Base-by-base conservation (phyloP, 2,797 vertebrate species). In the Leuciscus waleckii region DNA sequence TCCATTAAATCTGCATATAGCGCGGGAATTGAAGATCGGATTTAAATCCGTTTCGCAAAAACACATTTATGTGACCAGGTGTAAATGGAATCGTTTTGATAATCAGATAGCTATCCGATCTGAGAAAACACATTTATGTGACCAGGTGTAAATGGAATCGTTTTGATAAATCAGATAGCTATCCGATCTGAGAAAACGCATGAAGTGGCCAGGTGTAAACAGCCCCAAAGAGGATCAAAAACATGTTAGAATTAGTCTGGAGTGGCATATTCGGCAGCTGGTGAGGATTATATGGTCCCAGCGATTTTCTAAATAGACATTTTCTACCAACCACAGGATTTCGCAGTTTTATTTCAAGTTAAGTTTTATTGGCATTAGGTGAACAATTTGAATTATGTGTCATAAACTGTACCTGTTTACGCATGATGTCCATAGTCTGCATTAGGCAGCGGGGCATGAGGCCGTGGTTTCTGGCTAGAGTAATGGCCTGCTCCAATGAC, bases 341-440 rank as follows among this genome's bases (percentile, higher is more conserved):
- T 49, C 4, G 4, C 14, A 5, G 14, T 16, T 49, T 46, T 14
- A 41, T 41, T 41, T 41, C 2, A 9, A 41, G 39, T 41, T 41
- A 41, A 41, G 7, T 37, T 68, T 51, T 68, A 32, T 54, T 37
- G 29, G 37, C 68, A 73, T 61, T 10, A 41, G 14, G 32, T 56
- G 43, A 3, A 46, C 41, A 21, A 49, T 58, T 26, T 43, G 2
- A 61, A 17, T 17, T 26, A 49, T 35, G 4, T 65, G 54, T 67
- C 2, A 35, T 41, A 46, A n/a, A 0, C 61, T 92, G 84, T 68
- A 99, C 98, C 94, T 99, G 98, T 94, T 99, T 99, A 32, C 98
- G 94, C 98, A 99, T 99, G 88, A 99, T 98, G 92, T 99, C 98
- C 83, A 98, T 97, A 32, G 98, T 97, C 91, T 99, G 98, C 98